These are phyloP conservation scores for Euplagia quadripunctaria DNA, from an alignment of 2,888 invertebrate species.

Conservation along the genomic window DNA sequence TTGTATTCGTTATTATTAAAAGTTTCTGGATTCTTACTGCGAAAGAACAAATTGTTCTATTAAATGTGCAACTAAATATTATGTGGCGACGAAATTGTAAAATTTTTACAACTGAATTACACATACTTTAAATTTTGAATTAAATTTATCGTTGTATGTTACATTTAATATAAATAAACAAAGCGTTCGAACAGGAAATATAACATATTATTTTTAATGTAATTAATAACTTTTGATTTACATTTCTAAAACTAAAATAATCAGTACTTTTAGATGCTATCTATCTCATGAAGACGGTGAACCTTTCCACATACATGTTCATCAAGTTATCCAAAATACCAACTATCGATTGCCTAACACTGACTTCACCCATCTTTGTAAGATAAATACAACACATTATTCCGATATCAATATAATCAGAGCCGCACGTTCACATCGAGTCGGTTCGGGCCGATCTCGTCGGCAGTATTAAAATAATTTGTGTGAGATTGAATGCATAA, in stretches of 20 bases:
- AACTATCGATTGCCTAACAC: background rate
- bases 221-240: background rate
- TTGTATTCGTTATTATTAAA: conserved; percentile 25
- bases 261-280: background rate
- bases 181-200: background rate
- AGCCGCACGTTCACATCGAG: conserved; percentile 57
- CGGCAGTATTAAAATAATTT: conserved; percentile 81
- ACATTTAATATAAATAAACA: background rate
- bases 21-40: background rate
- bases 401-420: background rate
- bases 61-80: conserved; percentile 43
- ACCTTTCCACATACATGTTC: background rate
- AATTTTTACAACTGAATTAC: background rate
- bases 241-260: background rate
- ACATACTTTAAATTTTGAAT: background rate
- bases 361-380: background rate
- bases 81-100: conserved; percentile 12
- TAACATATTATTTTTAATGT: background rate
- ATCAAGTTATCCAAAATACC: background rate
- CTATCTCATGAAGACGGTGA: background rate
- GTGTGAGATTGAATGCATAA: conserved; percentile 74
- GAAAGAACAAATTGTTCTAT: background rate
- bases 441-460: conserved; percentile 59
- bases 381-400: background rate
- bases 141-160: no score